Percentiles rank a stretch among this genome's conserved stretches.
phyloP scores from a whole-genome alignment of 37 sponge, comb jelly and placozoan species.

The Beroe forskalii region DNA sequence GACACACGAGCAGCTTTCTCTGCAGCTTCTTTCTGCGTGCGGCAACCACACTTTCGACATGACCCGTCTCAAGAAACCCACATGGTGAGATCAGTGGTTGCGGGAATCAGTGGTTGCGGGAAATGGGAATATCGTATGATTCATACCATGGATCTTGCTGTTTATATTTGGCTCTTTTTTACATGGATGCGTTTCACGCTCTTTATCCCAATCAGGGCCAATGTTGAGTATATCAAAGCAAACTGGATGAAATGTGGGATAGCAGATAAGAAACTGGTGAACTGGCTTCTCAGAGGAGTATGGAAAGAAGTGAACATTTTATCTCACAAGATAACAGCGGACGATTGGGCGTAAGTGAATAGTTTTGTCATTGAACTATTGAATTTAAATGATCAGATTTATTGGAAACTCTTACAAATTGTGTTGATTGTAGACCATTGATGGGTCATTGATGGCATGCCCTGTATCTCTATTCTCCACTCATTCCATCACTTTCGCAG shows the following conservation, averaged over 20 bases:
- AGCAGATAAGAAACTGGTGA: slow-evolving; percentile 28
- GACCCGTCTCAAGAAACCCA: not conserved
- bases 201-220: slow-evolving; percentile 29
- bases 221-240: not conserved
- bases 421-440: no score
- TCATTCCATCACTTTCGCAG: not conserved
- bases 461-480: not conserved
- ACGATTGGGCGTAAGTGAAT: slow-evolving; percentile 12
- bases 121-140: no score
- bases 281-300: slow-evolving; percentile 6
- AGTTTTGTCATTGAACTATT: no score
- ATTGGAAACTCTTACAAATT: no score
- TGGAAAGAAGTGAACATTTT: not conserved
- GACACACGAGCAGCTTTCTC: not conserved
- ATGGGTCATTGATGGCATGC: no score
- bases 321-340: not conserved
- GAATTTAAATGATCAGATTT: no score
- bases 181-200: no score
- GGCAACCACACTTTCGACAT: not conserved
- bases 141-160: no score
- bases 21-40: not conserved
- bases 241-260: not conserved
- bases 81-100: no score
- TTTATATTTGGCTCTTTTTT: no score
- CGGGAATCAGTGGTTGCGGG: no score